These are phyloP conservation scores for Valencia hispanica DNA, from an alignment of 2,797 vertebrate genomes.

Conservation along the genomic window DNA sequence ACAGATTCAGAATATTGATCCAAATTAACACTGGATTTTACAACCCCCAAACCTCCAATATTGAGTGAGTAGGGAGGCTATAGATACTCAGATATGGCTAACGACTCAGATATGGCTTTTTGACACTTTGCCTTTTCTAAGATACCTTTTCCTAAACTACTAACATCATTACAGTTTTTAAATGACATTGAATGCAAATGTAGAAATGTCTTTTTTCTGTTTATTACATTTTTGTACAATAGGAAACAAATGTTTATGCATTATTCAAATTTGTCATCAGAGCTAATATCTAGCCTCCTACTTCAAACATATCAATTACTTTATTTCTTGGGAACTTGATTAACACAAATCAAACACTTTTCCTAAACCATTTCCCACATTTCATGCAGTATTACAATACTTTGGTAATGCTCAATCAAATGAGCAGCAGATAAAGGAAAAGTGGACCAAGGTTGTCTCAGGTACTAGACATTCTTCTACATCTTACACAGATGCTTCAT, in stretches of 20 bases:
- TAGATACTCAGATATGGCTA: background rate
- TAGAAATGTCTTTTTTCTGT: background rate
- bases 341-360: background rate
- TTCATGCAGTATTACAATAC: background rate
- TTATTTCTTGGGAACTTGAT: background rate
- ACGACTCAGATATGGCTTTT: background rate
- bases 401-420: background rate
- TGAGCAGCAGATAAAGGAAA: background rate
- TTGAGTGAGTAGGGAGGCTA: background rate
- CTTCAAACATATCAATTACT: background rate
- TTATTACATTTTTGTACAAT: background rate
- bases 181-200: background rate
- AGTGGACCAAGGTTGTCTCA: background rate
- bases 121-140: background rate
- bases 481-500: background rate
- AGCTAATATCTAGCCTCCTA: background rate
- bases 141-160: background rate
- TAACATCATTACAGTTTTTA: background rate
- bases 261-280: background rate
- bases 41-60: background rate
- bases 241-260: background rate
- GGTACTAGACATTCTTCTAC: background rate
- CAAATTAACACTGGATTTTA: background rate
- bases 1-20: background rate
- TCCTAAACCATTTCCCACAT: background rate